Conservation (phyloP, 2,113 vertebrate genomes). For the Butorides virescens region DNA sequence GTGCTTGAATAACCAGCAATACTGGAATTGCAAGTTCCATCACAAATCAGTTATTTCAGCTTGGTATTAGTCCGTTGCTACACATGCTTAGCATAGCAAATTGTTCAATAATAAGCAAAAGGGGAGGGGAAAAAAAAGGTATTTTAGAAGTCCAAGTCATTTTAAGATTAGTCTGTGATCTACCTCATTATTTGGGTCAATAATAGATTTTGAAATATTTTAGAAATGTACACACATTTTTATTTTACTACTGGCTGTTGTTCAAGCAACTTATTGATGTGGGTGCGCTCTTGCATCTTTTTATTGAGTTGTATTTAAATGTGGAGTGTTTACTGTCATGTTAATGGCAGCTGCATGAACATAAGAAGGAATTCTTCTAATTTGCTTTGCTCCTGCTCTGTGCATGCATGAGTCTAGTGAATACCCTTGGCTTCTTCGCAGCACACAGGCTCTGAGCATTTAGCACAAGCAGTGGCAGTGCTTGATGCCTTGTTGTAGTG, state of each 20-base stretch:
- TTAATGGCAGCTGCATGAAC: background rate
- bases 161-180: background rate
- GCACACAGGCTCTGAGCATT: background rate
- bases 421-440: background rate
- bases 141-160: background rate
- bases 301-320: background rate
- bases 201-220: background rate
- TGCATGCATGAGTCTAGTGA: background rate
- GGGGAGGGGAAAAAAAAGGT: background rate
- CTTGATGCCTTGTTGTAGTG: background rate
- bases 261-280: background rate
- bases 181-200: background rate
- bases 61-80: background rate
- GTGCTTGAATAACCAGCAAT: constrained; percentile 27
- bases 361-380: background rate
- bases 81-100: constrained; percentile 1
- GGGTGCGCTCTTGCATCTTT: background rate
- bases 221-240: background rate
- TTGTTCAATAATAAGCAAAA: constrained; percentile 19
- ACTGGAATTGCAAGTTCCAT: constrained; percentile 18
- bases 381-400: background rate
- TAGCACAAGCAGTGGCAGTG: background rate
- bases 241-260: background rate
- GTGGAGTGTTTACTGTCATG: background rate
- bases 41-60: constrained; percentile 17